These are phyloP conservation scores for Diacarnus erythraeanus DNA, from an alignment of 37 sponge, comb jelly and placozoan genomes.

Conservation along the genomic window DNA sequence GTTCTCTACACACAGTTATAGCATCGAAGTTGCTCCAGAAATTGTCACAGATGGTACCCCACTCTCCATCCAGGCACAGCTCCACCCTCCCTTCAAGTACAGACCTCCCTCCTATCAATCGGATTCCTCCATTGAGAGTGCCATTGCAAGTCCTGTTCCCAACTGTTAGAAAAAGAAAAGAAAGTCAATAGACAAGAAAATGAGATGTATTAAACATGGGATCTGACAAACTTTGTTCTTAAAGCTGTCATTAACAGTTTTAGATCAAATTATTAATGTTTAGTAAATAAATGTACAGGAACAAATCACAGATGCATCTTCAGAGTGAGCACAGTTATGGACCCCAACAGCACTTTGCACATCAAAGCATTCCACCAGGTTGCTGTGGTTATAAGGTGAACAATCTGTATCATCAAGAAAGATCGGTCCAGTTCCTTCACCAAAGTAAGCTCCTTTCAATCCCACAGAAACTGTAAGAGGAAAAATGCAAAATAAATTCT, in stretches of 20 bases:
- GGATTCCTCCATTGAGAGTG: conserved; percentile 20
- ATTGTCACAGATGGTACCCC: conserved; percentile 54
- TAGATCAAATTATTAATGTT: too few relatives aligned
- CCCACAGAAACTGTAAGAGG: conserved; percentile 10
- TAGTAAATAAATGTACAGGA: conserved; percentile 9
- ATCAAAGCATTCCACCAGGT: conserved; percentile 11
- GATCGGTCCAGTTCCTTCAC: conserved; percentile 26
- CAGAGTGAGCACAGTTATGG: conserved; percentile 51
- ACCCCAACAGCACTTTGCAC: not conserved
- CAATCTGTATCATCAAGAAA: conserved; percentile 28
- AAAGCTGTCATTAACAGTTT: too few relatives aligned
- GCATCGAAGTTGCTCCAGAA: conserved; percentile 37
- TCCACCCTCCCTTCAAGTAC: conserved; percentile 33
- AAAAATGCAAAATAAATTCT: not conserved
- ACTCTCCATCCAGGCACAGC: conserved; percentile 38
- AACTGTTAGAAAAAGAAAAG: too few relatives aligned
- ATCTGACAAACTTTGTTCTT: not conserved
- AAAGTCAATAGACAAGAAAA: too few relatives aligned
- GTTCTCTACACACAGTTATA: conserved; percentile 30
- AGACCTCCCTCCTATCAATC: conserved; percentile 17
- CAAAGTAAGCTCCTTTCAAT: conserved; percentile 12
- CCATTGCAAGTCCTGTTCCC: not conserved
- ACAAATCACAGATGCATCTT: conserved; percentile 57
- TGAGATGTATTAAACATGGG: not conserved
- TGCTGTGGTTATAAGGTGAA: not conserved